Conservation (phyloP, 2,888 invertebrate species). For the Gisinianus flammeolus region DNA sequence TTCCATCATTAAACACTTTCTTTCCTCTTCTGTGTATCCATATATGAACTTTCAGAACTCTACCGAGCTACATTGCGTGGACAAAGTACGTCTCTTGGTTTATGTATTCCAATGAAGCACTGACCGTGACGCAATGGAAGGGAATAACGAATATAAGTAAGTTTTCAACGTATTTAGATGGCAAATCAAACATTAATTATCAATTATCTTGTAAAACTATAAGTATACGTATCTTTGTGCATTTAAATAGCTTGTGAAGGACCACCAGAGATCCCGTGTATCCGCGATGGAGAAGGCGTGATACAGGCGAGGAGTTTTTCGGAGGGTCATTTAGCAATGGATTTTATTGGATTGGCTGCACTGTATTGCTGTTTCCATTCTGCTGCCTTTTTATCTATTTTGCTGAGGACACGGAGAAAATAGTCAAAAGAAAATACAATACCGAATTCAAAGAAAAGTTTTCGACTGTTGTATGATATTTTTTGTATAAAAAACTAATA, state of each 20-base stretch:
- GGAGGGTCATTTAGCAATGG: conserved; percentile 68
- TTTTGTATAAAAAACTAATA: too few relatives aligned
- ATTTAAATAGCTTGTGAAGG: conserved; percentile 68
- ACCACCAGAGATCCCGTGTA: conserved; percentile 72
- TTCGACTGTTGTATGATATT: too few relatives aligned
- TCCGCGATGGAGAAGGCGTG: conserved; percentile 74
- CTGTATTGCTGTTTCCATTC: conserved; percentile 74
- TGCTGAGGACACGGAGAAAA: conserved; percentile 47
- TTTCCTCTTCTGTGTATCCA: too few relatives aligned
- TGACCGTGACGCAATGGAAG: conserved; percentile 87
- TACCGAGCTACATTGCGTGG: conserved; percentile 84
- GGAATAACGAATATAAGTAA: conserved; percentile 73
- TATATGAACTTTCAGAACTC: conserved; percentile 73
- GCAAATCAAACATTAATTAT: neutral
- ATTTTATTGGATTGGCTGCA: conserved; percentile 71
- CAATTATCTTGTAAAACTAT: neutral
- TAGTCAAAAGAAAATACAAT: too few relatives aligned
- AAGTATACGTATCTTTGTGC: neutral
- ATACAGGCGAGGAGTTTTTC: conserved; percentile 76
- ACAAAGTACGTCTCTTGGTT: conserved; percentile 92
- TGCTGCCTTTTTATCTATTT: conserved; percentile 72
- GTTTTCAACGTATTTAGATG: neutral
- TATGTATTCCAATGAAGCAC: conserved; percentile 86
- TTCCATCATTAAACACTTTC: too few relatives aligned
- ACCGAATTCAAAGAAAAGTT: too few relatives aligned